These are phyloP conservation scores for Mycalesis mineus DNA, from an alignment of 2,888 invertebrate species.

Conservation along the genomic window DNA sequence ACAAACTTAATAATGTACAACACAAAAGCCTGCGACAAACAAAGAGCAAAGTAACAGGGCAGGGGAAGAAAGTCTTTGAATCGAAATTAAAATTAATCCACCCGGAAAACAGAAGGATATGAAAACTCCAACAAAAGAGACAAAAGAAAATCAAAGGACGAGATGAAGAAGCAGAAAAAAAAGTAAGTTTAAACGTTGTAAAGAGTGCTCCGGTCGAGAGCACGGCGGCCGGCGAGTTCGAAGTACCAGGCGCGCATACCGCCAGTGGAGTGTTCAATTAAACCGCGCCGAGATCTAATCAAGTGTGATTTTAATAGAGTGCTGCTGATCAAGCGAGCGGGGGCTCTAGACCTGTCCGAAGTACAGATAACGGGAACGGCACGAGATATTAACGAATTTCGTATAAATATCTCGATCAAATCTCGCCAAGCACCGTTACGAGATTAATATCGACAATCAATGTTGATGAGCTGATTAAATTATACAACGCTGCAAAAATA, in stretches of 20 bases:
- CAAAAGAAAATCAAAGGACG: constrained; percentile 54
- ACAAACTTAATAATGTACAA: constrained; percentile 29
- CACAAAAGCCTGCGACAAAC: constrained; percentile 31
- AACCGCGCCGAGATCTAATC: constrained; percentile 64
- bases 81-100: constrained; percentile 70
- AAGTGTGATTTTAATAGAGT: constrained; percentile 70
- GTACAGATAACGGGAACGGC: constrained; percentile 47
- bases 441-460: constrained; percentile 22
- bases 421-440: constrained; percentile 44
- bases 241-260: constrained; percentile 62
- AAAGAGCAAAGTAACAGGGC: constrained; percentile 34
- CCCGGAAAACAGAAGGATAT: constrained; percentile 68
- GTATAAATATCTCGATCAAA: constrained; percentile 44
- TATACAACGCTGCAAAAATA: constrained; percentile 10
- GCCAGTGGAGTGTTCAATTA: constrained; percentile 61
- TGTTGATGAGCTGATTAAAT: constrained; percentile 7
- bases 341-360: constrained; percentile 36
- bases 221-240: constrained; percentile 33
- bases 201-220: constrained; percentile 31
- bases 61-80: constrained; percentile 47
- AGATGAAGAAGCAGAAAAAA: constrained; percentile 43
- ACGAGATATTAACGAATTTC: constrained; percentile 44
- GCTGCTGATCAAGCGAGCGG: constrained; percentile 45
- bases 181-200: constrained; percentile 38
- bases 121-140: constrained; percentile 64